These are phyloP conservation scores for Lipotes vexillifer DNA, from an alignment of 2,113 vertebrate species.

Conservation along the genomic window DNA sequence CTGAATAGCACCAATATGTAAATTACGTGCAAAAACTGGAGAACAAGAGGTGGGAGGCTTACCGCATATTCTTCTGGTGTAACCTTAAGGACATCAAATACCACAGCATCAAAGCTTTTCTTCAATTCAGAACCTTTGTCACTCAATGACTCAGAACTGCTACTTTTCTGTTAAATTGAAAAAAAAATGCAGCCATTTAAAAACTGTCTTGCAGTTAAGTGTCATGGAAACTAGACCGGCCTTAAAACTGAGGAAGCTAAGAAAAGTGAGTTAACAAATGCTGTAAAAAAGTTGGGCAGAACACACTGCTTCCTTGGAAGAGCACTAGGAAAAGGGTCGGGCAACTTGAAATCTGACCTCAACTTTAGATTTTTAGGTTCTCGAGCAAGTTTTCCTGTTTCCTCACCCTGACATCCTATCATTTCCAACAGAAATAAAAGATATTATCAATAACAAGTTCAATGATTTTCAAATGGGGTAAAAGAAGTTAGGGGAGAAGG, in stretches of 20 bases:
- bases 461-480: not conserved
- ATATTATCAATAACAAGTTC: not conserved
- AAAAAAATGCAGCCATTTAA: constrained; percentile 53
- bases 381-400: not conserved
- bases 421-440: not conserved
- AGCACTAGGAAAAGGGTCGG: not conserved
- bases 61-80: constrained; percentile 99
- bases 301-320: not conserved
- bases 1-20: not conserved
- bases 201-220: not conserved
- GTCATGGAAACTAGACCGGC: not conserved
- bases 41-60: constrained; percentile 69
- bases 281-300: not conserved
- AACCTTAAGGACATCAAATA: constrained; percentile 97
- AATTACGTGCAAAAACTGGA: not conserved
- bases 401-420: not conserved
- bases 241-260: not conserved
- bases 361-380: not conserved
- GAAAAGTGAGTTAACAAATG: not conserved
- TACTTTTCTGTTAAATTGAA: constrained; percentile 89
- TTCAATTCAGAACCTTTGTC: constrained; percentile 95
- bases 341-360: not conserved
- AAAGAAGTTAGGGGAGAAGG: not conserved
- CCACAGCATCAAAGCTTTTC: constrained; percentile 99
- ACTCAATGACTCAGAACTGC: constrained; percentile 97